Evolutionary conservation across 2,797 vertebrate genomes (phyloP).

Genomic region (Xyrichtys novacula): DNA sequence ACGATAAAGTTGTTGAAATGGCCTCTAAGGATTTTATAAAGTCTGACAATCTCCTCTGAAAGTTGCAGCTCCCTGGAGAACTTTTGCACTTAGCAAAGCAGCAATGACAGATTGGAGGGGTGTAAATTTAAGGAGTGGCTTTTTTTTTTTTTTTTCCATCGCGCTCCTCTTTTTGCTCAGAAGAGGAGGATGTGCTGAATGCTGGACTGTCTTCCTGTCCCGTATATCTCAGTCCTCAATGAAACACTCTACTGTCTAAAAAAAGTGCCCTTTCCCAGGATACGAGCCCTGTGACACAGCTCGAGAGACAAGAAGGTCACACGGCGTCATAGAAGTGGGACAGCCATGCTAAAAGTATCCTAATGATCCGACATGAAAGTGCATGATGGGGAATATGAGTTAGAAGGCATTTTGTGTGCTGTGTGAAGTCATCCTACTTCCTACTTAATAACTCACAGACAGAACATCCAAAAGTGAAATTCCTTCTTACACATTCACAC

Average conservation of each 20-base stretch:
- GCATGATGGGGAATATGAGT: conserved; percentile 6
- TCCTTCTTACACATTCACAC: background rate
- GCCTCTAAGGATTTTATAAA: conserved; percentile 57
- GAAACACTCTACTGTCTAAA: conserved; percentile 47
- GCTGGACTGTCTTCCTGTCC: conserved; percentile 24
- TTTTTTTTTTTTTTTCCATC: conserved; percentile 39
- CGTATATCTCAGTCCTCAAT: conserved; percentile 41
- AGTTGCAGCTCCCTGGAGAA: conserved; percentile 47
- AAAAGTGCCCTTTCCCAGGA: conserved; percentile 54
- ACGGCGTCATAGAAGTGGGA: conserved; percentile 60
- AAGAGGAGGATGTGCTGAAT: conserved; percentile 37
- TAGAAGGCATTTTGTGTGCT: conserved; percentile 5
- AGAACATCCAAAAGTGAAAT: conserved; percentile 5
- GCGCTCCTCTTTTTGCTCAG: conserved; percentile 37
- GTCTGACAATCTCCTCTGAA: conserved; percentile 58
- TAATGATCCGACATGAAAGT: conserved; percentile 11
- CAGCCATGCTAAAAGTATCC: conserved; percentile 45
- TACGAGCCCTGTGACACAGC: conserved; percentile 42
- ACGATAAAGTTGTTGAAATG: conserved; percentile 59
- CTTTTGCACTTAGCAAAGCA: conserved; percentile 49
- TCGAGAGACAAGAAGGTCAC: conserved; percentile 61
- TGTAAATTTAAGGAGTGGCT: conserved; percentile 22
- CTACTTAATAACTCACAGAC: conserved; percentile 27
- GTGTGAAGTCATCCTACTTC: conserved; percentile 15
- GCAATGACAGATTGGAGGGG: conserved; percentile 45